phyloP scores from a whole-genome alignment of 1,140 invertebrate species.

The Macrotrachela quadricornifera region DNA sequence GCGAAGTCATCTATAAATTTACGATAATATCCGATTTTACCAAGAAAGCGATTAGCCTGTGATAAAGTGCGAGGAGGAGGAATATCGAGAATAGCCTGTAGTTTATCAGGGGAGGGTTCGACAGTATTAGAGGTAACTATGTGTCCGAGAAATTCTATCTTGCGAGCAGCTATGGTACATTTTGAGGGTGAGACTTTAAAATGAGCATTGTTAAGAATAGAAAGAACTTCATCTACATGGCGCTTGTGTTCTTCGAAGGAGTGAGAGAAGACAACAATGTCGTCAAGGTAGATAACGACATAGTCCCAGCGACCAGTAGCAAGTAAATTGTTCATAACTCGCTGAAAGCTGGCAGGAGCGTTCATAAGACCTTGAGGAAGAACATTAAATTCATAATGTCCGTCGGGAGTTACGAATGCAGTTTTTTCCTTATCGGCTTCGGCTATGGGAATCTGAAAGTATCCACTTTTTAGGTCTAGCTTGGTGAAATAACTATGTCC shows the following conservation, averaged over 20 bases:
- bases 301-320: constrained; percentile 9
- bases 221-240: background rate
- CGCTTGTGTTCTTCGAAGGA: background rate
- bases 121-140: constrained; percentile 14
- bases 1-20: constrained; percentile 14
- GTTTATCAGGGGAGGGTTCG: constrained; percentile 14
- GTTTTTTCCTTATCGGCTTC: constrained; percentile 1
- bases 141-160: constrained; percentile 15
- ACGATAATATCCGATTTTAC: constrained; percentile 16
- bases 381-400: constrained; percentile 9
- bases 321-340: constrained; percentile 14
- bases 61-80: constrained; percentile 14
- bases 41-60: constrained; percentile 17
- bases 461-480: constrained; percentile 1
- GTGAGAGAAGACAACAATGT: constrained; percentile 1
- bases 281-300: constrained; percentile 2
- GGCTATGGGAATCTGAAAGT: background rate
- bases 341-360: constrained; percentile 10
- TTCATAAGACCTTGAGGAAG: constrained; percentile 12
- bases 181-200: background rate
- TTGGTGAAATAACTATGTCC: background rate
- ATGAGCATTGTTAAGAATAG: background rate
- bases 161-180: background rate
- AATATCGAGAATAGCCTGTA: constrained; percentile 13
- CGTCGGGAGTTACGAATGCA: constrained; percentile 14